Evolutionary conservation across 2,888 invertebrate genomes (phyloP).

Genomic region (Ormyrus rosae): DNA sequence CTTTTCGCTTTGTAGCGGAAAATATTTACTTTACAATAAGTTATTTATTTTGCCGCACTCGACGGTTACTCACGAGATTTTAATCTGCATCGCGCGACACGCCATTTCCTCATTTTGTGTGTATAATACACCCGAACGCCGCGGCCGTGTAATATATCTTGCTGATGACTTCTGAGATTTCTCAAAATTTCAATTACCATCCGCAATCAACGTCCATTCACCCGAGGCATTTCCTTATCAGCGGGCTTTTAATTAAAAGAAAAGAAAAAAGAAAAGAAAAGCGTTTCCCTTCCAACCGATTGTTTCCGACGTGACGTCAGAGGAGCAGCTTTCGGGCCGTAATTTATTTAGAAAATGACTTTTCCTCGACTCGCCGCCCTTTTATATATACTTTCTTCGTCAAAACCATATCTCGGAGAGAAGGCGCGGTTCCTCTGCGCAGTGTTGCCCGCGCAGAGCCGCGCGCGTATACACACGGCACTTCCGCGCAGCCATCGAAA

Average conservation of each 20-base stretch:
- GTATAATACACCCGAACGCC: not conserved
- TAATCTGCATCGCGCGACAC: slow-evolving; percentile 20
- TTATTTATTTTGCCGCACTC: too few relatives aligned
- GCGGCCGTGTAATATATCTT: slow-evolving; percentile 3
- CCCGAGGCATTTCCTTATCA: too few relatives aligned
- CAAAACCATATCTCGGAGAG: not conserved
- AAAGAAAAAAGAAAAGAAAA: too few relatives aligned
- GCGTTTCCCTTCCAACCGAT: too few relatives aligned
- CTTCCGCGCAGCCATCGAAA: not conserved
- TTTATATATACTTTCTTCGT: not conserved
- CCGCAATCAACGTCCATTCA: not conserved
- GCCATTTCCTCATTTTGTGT: slow-evolving; percentile 29
- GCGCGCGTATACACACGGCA: not conserved
- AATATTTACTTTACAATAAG: too few relatives aligned
- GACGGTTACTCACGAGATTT: slow-evolving; percentile 9
- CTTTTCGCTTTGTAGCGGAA: too few relatives aligned
- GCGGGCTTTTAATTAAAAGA: too few relatives aligned
- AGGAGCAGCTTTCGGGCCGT: too few relatives aligned
- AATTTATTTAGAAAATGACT: slow-evolving; percentile 33
- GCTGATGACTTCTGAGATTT: slow-evolving; percentile 8
- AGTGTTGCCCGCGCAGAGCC: not conserved
- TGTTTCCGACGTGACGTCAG: too few relatives aligned
- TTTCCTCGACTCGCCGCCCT: not conserved
- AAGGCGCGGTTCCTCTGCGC: not conserved
- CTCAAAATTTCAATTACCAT: not conserved